Evolutionary conservation across 2,888 invertebrate genomes (phyloP).

Genomic region (Eledone cirrhosa): DNA sequence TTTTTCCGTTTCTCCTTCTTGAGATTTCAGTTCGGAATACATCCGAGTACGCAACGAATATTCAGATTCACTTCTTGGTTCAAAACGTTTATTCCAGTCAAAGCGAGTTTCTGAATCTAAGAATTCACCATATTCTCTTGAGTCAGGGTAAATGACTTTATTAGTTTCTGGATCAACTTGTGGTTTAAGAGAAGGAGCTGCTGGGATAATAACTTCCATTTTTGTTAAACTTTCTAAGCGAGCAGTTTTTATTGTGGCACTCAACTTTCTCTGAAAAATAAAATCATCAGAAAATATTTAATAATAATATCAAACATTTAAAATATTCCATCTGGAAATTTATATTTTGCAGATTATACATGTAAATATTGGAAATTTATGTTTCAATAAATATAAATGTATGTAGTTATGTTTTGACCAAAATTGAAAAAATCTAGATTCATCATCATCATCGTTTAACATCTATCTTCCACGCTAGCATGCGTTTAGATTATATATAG

Average conservation of each 20-base stretch:
- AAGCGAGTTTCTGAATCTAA: slow-evolving; percentile 65
- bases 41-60: not conserved
- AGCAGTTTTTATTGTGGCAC: slow-evolving; percentile 48
- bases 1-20: slow-evolving; percentile 36
- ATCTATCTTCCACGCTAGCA: no score
- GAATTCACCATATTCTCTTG: slow-evolving; percentile 56
- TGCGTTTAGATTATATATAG: no score
- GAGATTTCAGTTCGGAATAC: slow-evolving; percentile 7
- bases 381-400: no score
- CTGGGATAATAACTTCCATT: slow-evolving; percentile 30
- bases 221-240: slow-evolving; percentile 49
- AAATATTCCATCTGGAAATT: no score
- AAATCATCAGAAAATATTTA: not conserved
- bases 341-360: no score
- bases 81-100: slow-evolving; percentile 77
- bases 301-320: not conserved
- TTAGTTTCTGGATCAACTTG: slow-evolving; percentile 47
- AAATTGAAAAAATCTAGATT: no score
- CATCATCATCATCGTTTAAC: no score
- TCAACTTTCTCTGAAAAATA: slow-evolving; percentile 43
- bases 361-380: no score
- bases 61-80: slow-evolving; percentile 64
- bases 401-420: no score
- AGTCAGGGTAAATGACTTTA: slow-evolving; percentile 50
- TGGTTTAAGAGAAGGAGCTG: slow-evolving; percentile 39